A percentile compares a stretch with the other conserved stretches of the same genome.
Conservation (phyloP, 2,113 vertebrate species). For the Mionectes macconnelli region DNA sequence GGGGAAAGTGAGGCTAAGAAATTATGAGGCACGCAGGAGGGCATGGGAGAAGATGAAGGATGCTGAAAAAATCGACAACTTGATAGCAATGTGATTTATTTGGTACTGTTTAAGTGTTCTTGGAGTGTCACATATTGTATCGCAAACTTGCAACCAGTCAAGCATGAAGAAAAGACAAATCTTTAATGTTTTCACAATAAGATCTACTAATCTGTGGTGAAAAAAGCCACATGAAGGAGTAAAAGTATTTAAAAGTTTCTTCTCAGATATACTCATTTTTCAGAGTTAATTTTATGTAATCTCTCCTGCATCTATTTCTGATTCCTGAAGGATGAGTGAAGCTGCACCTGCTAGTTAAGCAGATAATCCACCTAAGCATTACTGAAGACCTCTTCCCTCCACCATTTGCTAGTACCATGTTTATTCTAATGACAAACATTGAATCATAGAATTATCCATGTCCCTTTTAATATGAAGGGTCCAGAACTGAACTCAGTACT, state of each 20-base stretch:
- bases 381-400: neutral
- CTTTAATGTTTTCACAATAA: neutral
- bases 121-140: neutral
- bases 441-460: neutral
- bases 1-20: neutral
- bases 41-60: neutral
- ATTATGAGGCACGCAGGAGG: accelerated
- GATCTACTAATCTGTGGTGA: neutral
- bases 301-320: neutral
- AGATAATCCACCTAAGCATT: neutral
- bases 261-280: neutral
- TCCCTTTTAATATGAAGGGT: neutral
- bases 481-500: neutral
- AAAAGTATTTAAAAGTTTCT: neutral
- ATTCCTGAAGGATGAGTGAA: neutral
- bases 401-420: neutral
- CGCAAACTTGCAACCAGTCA: neutral
- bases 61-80: neutral
- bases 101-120: neutral
- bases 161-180: neutral
- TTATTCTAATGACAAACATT: neutral
- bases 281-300: neutral
- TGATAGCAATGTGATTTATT: neutral
- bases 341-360: neutral
- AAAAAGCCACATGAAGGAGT: neutral